These are phyloP conservation scores for Desoria tigrina DNA, from an alignment of 2,888 invertebrate species.

Conservation along the genomic window DNA sequence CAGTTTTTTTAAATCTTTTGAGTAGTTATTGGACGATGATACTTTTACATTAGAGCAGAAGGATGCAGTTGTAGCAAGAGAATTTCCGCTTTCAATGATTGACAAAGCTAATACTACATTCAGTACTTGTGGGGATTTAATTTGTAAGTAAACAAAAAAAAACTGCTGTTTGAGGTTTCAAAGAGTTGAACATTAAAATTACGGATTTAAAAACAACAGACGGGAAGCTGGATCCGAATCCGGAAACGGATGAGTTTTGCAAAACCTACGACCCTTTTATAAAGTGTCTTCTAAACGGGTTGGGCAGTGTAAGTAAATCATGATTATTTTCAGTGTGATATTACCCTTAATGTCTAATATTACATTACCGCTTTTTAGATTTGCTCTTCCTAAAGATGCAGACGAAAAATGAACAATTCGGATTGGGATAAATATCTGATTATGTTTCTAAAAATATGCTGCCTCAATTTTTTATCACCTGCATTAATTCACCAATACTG, in stretches of 20 bases:
- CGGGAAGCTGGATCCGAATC: constrained; percentile 14
- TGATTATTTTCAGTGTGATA: not conserved
- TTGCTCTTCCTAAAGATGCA: too few species aligned
- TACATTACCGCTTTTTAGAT: too few species aligned
- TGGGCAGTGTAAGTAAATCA: constrained; percentile 27
- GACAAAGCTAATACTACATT: constrained; percentile 29
- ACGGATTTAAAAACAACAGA: not conserved
- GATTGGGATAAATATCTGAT: too few species aligned
- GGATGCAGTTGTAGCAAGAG: too few species aligned
- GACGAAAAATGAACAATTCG: too few species aligned
- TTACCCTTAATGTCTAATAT: not conserved
- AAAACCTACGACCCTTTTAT: constrained; percentile 43
- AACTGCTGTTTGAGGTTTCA: not conserved
- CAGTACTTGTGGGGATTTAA: constrained; percentile 19
- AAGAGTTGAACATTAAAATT: not conserved
- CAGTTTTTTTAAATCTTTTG: too few species aligned
- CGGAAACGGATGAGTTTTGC: constrained; percentile 41
- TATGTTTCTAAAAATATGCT: too few species aligned
- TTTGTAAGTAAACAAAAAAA: constrained; percentile 10
- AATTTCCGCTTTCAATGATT: constrained; percentile 25
- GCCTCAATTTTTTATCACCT: too few species aligned
- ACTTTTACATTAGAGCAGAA: too few species aligned
- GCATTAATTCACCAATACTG: too few species aligned
- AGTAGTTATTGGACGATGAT: too few species aligned
- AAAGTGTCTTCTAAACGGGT: constrained; percentile 33